Conservation (phyloP, 2,888 invertebrate species). For the Oscheius myriophilus region DNA sequence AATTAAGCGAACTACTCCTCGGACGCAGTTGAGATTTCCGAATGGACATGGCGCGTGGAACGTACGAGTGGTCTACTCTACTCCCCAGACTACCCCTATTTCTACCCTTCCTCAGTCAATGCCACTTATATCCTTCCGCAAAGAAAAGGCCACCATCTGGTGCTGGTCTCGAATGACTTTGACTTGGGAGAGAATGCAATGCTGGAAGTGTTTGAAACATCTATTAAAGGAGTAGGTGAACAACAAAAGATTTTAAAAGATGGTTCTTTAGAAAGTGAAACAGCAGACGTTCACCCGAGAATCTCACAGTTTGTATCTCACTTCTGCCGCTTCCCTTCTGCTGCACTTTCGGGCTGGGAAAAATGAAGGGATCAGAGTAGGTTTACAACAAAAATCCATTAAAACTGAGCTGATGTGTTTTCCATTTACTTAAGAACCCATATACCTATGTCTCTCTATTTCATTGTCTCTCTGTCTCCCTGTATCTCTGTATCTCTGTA, state of each 20-base stretch:
- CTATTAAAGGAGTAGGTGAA: slow-evolving; percentile 31
- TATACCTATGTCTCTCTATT: too few species aligned
- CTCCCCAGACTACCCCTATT: slow-evolving; percentile 50
- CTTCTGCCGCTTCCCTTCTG: slow-evolving; percentile 42
- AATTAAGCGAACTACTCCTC: slow-evolving; percentile 35
- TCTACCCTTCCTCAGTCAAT: slow-evolving; percentile 47
- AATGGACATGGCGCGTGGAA: slow-evolving; percentile 49
- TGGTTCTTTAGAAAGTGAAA: slow-evolving; percentile 39
- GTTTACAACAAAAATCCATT: neutral
- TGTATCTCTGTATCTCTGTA: too few species aligned
- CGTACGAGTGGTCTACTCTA: slow-evolving; percentile 43
- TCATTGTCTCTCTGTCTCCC: too few species aligned
- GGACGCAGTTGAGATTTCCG: slow-evolving; percentile 47
- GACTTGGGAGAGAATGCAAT: slow-evolving; percentile 42
- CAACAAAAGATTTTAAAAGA: neutral
- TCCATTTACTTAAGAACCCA: too few species aligned
- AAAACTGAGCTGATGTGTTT: too few species aligned
- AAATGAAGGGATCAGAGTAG: slow-evolving; percentile 40
- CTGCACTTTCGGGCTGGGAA: slow-evolving; percentile 49
- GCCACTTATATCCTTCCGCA: slow-evolving; percentile 49
- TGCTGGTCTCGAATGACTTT: slow-evolving; percentile 34
- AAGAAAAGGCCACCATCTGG: slow-evolving; percentile 40
- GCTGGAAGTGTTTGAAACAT: slow-evolving; percentile 45
- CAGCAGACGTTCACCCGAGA: slow-evolving; percentile 42
- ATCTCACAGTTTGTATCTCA: slow-evolving; percentile 41